Base-by-base conservation (phyloP, 2,888 invertebrate genomes). In the Andrena flavipes region DNA sequence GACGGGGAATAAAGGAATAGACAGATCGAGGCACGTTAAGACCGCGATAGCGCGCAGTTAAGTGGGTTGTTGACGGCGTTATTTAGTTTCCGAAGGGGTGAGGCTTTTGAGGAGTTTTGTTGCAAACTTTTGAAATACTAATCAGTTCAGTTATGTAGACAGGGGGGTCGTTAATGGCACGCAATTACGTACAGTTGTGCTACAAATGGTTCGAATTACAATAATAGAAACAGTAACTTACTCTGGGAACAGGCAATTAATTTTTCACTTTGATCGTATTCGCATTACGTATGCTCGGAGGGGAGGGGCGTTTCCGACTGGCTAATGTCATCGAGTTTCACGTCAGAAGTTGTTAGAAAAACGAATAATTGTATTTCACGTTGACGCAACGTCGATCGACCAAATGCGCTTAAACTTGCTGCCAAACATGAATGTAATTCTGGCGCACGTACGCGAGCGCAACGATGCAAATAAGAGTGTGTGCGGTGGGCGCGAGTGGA, bases 351-450 rank as follows among this genome's bases (percentile, higher is more conserved):
- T 30, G 51, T 62, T 54, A 29, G 48, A 63, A 68, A 33, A 59
- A 30, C 62, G 67, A 68, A 68, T 74, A 63, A 65, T 68, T 26
- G 35, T 35, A 48, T 65, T 48, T 33, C 8, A 29, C 6, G 16
- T 48, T 16, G 6, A 48, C 13, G 48, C 48, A 59, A 63, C 60
- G 64, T 49, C 67, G 56, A 91, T 87, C 86, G 85, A 84, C 89
- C 91, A 92, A 92, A 92, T 89, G 92, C 92, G 91, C 68, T 75
- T 71, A 74, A 68, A 73, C 73, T 74, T 56, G 89, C 90, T 89
- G 91, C 20, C 59, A 5, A 75, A 72, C 83, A 48, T 69, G 82
- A 64, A 78, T 80, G 82, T 56, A 63, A 72, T 76, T 82, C 71
- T 51, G 49, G 33, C 72, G 56, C 69, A 68, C 63, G 29, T n/a